phyloP scores from a whole-genome alignment of 2,113 vertebrate species.

The Ammodramus savannarum region DNA sequence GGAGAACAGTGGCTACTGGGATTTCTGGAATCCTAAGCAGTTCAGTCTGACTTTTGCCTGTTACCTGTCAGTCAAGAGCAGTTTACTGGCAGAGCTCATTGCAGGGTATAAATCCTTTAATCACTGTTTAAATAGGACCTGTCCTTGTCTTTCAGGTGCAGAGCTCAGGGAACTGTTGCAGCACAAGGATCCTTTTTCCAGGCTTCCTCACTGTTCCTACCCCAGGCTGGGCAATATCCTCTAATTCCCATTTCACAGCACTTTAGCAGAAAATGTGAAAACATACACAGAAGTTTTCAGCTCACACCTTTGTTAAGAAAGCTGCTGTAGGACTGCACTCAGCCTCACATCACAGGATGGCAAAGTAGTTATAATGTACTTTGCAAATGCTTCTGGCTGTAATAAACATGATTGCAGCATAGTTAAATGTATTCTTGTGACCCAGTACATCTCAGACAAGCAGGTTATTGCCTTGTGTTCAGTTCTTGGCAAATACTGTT shows the following conservation, averaged over 20 bases:
- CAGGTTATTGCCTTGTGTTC: background rate
- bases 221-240: no score
- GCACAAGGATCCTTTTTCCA: background rate
- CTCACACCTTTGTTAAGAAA: background rate
- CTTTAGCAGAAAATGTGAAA: background rate
- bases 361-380: background rate
- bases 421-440: background rate
- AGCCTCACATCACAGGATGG: background rate
- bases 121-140: background rate
- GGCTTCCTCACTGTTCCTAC: background rate
- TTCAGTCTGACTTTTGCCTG: background rate
- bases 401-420: background rate
- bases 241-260: background rate
- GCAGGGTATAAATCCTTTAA: background rate
- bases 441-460: background rate
- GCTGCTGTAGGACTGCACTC: background rate
- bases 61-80: background rate
- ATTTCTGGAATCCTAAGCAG: background rate
- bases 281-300: background rate
- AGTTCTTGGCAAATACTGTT: background rate
- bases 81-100: background rate
- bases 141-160: background rate
- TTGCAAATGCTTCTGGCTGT: background rate
- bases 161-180: background rate
- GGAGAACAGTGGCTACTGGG: fast-evolving